Evolutionary conservation across 23 tunicate species (phyloP), one percentile per base, ranked within the genome.

Genomic region (Phallusia fumigata): DNA sequence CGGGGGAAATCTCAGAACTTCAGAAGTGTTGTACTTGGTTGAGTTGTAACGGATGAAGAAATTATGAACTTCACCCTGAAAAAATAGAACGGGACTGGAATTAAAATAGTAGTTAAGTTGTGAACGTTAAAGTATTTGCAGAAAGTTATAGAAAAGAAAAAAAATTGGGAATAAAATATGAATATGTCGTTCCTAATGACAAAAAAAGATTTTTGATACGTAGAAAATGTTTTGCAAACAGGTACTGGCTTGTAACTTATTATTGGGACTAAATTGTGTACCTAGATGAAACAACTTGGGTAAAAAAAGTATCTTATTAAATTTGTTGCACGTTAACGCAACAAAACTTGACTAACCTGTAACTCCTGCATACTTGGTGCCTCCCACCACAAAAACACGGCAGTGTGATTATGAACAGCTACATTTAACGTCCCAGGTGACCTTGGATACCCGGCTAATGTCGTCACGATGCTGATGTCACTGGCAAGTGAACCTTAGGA

Each of bases 401-500:
- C 49, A 21, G 98, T 89, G 84, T 94, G 98, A 73, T 94, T 94
- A 73, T 85, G 88, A 52, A 80, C 91, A 13, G 90, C 86, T 32
- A 89, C 90, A 18, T 85, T 33, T 31, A 88, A 65, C 19, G 32
- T 52, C 6, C 77, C 89, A 30, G 80, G 44, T 13, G 77, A 35
- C 19, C 40, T 69, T 32, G 98, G 98, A 34, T 79, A 76, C 18
- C 98, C 94, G 12, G 92, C 98, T 30, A 73, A 78, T 64, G 98
- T 90, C 51, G 93, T 89, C 53, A 94, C 94, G 30, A 15, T 52
- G 26, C 94, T 89, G 22, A 64, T 84, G 77, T 94, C 83, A 76
- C 95, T 90, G 2, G 90, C 80, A 12, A 94, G 36, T 32, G 98
- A 94, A 40, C 98, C 98, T 94, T 31, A n/a, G 64, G n/a, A 45